Base-by-base conservation (phyloP, 1,140 invertebrate genomes). In the Musca domestica region DNA sequence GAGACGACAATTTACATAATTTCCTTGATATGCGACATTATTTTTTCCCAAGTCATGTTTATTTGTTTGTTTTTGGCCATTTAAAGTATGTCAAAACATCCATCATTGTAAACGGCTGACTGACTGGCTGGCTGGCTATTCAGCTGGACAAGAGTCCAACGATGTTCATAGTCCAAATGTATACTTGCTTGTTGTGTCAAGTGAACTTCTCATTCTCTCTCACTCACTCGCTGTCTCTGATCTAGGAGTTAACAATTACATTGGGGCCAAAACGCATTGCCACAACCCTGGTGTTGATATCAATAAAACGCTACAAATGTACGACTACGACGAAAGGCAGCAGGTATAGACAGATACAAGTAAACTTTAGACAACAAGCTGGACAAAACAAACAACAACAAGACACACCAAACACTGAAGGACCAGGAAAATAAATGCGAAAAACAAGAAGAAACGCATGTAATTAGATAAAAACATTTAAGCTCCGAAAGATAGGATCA, bases 401-500 rank as follows among this genome's bases (percentile, higher is more conserved):
- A n/a, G n/a, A n/a, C n/a, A 14, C 12, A 48, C 0, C 15, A 46
- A 56, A 23, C 52, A 23, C 25, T 15, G 41, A 67, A 56, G 30
- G 51, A 52, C 3, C 27, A 12, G 7, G 23, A 52, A 66, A 66
- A 19, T 27, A 67, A 66, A 51, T 51, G 46, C 47, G 49, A 70
- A 47, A 61, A 64, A 74, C 74, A 75, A 73, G 69, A 72, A 54
- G 68, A 65, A 73, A 75, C 70, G 69, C 74, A 70, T 75, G 74
- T 75, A 74, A 71, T 73, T 75, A 73, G 74, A 75, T 74, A 75
- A 75, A 72, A 74, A 73, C 72, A 69, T 73, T 73, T 75, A 75
- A 74, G 73, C 51, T 70, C 69, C 34, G 23, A 48, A 67, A 65
- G 70, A 61, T 72, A 58, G 22, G 20, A 58, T 64, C 58, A 63